These are phyloP conservation scores for Sinocyclocheilus maitianheensis DNA, from an alignment of 2,113 vertebrate species.

Conservation along the genomic window DNA sequence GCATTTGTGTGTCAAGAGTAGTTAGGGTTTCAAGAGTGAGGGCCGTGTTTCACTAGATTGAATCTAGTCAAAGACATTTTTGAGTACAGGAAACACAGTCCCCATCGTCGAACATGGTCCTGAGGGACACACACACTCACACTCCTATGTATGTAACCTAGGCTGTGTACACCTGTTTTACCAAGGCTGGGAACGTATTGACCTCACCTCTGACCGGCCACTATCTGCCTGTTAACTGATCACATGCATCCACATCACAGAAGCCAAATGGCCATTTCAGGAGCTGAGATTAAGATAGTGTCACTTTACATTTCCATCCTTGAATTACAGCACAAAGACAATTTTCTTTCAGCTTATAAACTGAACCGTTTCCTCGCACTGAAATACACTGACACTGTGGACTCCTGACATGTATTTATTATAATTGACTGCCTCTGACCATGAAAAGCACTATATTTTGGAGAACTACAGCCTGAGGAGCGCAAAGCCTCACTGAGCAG, in stretches of 20 bases:
- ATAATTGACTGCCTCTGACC: slow-evolving; percentile 37
- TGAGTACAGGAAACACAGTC: slow-evolving; percentile 66
- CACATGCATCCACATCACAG: slow-evolving; percentile 38
- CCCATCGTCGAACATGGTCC: slow-evolving; percentile 64
- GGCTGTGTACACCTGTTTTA: slow-evolving; percentile 54
- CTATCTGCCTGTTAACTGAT: slow-evolving; percentile 45
- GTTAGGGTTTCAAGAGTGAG: slow-evolving; percentile 52
- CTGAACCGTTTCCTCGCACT: slow-evolving; percentile 32
- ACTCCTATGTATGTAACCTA: slow-evolving; percentile 44
- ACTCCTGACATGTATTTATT: slow-evolving; percentile 16
- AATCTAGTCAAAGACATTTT: slow-evolving; percentile 71
- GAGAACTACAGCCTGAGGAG: slow-evolving; percentile 14
- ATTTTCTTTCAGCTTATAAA: slow-evolving; percentile 12
- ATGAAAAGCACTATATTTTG: slow-evolving; percentile 36
- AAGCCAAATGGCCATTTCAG: slow-evolving; percentile 42
- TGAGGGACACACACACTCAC: slow-evolving; percentile 60
- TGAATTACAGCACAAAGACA: not conserved
- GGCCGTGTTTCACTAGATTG: slow-evolving; percentile 61
- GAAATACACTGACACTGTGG: not conserved
- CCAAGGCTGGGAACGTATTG: slow-evolving; percentile 52
- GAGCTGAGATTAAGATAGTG: slow-evolving; percentile 12
- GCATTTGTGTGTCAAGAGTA: slow-evolving; percentile 14
- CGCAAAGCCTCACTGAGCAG: slow-evolving; percentile 50
- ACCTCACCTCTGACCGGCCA: slow-evolving; percentile 52
- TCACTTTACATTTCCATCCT: slow-evolving; percentile 22